Base-by-base conservation (phyloP, 2,113 vertebrate genomes). In the Nibea coibor region DNA sequence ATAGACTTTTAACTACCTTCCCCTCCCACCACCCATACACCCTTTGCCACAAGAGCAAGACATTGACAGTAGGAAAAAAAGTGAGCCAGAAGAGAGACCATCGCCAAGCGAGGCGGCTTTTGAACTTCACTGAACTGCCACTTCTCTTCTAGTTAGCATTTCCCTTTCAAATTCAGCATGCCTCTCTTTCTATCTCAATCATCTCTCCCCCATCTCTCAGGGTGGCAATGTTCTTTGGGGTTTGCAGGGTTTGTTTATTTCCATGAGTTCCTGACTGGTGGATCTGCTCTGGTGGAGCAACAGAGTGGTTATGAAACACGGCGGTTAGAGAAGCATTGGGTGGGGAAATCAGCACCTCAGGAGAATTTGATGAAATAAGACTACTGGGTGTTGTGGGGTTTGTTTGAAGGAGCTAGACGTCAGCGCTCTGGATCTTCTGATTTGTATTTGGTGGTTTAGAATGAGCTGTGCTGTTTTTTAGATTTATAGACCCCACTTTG, bases 161-260 rank as follows among this genome's bases (percentile, higher is more conserved):
- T 72, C 17, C 19, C 47, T 81, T 80, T 86, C 62, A 69, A 66
- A 71, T 81, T 64, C 72, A 57, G 16, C 1, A 26, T 17, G 53
- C 72, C 54, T 56, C 57, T 19, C 67, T 26, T 19, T 68, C 58
- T 78, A 76, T 82, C 82, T 65, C 48, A 1, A 42, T 45, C 77
- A 76, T 84, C 89, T 65, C 43, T 67, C 57, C 65, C 75, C 67
- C 73, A 62, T 35, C 75, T 66, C 73, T 56, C 72, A 16, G 54
- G 85, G 82, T 77, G 77, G 65, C 86, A 81, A 66, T 5, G 31
- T 69, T 82, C 75, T 89, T 89, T 92, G 65, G 90, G 85, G 80
- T 86, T 62, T 75, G 85, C 10, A n/a, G 61, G 81, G 79, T 80
- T 89, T 91, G 80, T 93, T 91, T 90, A 81, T 88, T 90, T 90